These are phyloP conservation scores for Chauna torquata DNA, from an alignment of 2,113 vertebrate species.

Conservation along the genomic window DNA sequence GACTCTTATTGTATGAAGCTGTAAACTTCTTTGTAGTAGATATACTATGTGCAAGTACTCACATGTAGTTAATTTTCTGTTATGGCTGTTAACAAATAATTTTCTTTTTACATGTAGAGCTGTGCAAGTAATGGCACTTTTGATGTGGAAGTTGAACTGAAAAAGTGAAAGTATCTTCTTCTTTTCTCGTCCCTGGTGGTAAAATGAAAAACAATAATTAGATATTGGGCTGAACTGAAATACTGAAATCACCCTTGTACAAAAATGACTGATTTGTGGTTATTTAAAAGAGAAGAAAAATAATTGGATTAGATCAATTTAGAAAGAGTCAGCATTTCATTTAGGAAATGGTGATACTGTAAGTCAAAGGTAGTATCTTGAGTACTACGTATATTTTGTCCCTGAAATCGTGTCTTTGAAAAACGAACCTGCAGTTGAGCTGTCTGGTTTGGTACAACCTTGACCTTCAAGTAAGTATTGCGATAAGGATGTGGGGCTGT, in stretches of 20 bases:
- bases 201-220: neutral
- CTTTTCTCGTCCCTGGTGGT: neutral
- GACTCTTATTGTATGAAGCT: neutral
- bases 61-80: neutral
- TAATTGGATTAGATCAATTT: neutral
- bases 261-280: conserved; percentile 22
- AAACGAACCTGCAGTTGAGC: neutral
- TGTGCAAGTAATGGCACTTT: neutral
- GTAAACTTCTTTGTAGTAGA: neutral
- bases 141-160: neutral
- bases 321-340: neutral
- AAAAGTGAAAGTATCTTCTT: conserved; percentile 7
- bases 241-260: neutral
- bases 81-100: neutral
- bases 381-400: neutral
- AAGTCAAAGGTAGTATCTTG: neutral
- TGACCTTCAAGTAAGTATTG: neutral
- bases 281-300: conserved; percentile 5
- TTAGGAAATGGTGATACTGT: neutral
- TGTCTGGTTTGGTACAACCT: neutral
- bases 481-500: neutral
- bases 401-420: neutral
- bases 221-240: conserved; percentile 22
- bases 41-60: neutral
- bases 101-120: neutral